A percentile compares a stretch with the other conserved stretches of the same genome.
Conservation (phyloP, 35 echinoderm and acorn worm species). For the Ophiothrix spiculata region DNA sequence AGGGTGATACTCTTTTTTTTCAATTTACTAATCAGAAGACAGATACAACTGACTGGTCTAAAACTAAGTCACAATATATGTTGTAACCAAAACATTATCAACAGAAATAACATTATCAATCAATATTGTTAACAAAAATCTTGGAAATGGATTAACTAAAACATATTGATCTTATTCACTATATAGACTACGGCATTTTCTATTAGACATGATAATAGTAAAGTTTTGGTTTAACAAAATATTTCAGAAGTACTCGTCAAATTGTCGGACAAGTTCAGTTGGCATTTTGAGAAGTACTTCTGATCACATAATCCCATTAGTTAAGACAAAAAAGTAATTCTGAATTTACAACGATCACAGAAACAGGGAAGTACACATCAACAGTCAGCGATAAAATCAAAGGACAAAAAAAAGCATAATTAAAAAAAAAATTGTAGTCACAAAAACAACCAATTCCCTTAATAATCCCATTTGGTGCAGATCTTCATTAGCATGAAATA, state of each 20-base stretch:
- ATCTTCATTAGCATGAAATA: slow-evolving; percentile 8
- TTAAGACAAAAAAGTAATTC: not conserved
- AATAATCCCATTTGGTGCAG: not conserved
- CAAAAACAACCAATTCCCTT: not conserved
- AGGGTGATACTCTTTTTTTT: too few species aligned
- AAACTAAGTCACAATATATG: not conserved
- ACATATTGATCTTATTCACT: not conserved
- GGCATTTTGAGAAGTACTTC: not conserved
- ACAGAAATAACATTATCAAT: too few species aligned
- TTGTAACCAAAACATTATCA: not conserved
- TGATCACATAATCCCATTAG: not conserved
- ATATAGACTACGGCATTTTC: not conserved
- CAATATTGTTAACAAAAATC: not conserved
- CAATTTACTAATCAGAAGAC: not conserved
- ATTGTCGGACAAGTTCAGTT: not conserved
- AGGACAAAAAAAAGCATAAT: not conserved
- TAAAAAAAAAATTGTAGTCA: not conserved
- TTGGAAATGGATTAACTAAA: not conserved
- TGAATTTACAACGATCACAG: not conserved
- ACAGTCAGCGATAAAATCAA: not conserved
- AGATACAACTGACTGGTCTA: not conserved
- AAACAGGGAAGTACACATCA: not conserved
- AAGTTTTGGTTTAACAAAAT: not conserved
- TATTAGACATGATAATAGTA: not conserved
- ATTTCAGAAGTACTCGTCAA: not conserved